Evolutionary conservation across 2,888 invertebrate genomes (phyloP), one percentile per base, ranked within the genome.

Genomic region (Eupithecia subumbrata): DNA sequence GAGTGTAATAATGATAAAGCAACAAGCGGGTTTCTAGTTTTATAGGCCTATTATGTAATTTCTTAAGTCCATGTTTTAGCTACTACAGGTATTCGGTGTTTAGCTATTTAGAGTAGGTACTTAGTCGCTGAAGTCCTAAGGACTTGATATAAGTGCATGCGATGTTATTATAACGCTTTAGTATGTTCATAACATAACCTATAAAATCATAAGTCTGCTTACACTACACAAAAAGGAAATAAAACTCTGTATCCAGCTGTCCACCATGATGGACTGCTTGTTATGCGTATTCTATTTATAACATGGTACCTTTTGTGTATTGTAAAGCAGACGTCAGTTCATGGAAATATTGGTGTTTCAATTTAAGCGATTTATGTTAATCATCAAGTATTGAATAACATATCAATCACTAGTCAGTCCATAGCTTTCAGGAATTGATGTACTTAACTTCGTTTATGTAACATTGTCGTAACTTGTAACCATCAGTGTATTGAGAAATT

Each of bases 11-110:
- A 34, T 14, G 45, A 40, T 63, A 60, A 45, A 68, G 68, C 60
- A 52, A 69, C 71, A 72, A 48, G 73, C 71, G 18, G 81, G 74
- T 73, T 80, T 81, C 74, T 78, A 78, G 77, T 83, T 85, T 87
- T 83, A 85, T 89, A 91, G 92, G 93, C 93, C 92, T 93, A 93
- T 84, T 90, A 90, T 85, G 74, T 84, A 82, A 82, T 85, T 74
- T 77, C 76, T 88, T 89, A 86, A 87, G 87, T 91, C 90, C 89
- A 88, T 88, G 86, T 89, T 82, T 80, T 80, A 81, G 81, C 83
- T 91, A 91, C 83, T 88, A 88, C 90, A 91, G 91, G 89, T 91
- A 91, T 85, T 93, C 85, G 90, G 84, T 93, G 92, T 92, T 77
- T 93, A 92, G 92, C 87, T 90, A 85, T 87, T 75, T 90, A 91